phyloP scores from a whole-genome alignment of 1,140 invertebrate genomes.

The Polyergus mexicanus region DNA sequence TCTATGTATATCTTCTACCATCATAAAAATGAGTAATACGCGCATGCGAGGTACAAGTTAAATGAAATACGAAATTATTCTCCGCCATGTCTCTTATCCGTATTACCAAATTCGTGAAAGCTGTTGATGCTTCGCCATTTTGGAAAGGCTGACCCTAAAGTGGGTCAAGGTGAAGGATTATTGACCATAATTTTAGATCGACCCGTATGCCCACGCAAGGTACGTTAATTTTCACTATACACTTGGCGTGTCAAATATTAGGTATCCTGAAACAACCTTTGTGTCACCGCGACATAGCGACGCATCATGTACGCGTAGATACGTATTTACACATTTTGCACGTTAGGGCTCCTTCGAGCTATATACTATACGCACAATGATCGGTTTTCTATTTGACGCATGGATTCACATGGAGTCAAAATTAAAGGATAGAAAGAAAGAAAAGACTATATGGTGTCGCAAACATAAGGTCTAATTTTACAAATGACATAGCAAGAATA shows the following conservation, averaged over 20 bases:
- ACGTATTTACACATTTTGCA: neutral
- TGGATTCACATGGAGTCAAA: conserved; percentile 8
- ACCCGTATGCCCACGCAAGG: neutral
- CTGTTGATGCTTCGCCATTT: neutral
- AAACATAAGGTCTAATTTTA: neutral
- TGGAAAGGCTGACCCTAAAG: neutral
- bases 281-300: conserved; percentile 15
- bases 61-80: conserved; percentile 3
- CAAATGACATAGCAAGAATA: neutral
- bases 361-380: neutral
- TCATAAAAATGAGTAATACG: neutral
- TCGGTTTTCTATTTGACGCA: neutral
- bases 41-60: neutral
- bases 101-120: neutral
- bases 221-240: conserved; percentile 35
- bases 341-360: neutral
- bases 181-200: neutral
- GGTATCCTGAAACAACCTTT: conserved; percentile 19
- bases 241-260: conserved; percentile 44
- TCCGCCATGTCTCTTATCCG: neutral
- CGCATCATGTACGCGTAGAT: conserved; percentile 30
- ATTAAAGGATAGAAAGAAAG: neutral
- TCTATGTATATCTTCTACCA: neutral
- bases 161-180: neutral
- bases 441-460: neutral